Conservation (phyloP, 2,113 vertebrate species). For the Telmatochromis sp. region DNA sequence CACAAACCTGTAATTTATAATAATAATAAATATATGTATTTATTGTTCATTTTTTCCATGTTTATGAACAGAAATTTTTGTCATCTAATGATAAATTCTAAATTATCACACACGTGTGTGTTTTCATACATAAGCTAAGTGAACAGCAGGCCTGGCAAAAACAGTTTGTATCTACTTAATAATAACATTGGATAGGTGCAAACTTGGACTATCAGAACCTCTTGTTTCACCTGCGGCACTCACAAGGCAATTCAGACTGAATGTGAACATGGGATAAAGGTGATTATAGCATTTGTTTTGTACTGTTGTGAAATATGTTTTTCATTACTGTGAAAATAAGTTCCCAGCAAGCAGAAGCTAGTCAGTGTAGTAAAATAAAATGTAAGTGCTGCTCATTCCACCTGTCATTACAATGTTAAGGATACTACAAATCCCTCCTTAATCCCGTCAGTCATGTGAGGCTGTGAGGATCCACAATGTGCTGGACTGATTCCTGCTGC, state of each 20-base stretch:
- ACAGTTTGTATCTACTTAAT: background rate
- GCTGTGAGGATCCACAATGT: conserved; percentile 16
- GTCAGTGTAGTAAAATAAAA: background rate
- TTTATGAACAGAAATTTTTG: background rate
- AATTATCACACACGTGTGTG: background rate
- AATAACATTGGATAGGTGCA: background rate
- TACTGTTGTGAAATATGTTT: background rate
- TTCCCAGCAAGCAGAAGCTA: background rate
- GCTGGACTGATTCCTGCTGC: conserved; percentile 5
- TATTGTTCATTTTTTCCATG: background rate
- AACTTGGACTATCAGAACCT: background rate
- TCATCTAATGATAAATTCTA: background rate
- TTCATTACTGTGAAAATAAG: background rate
- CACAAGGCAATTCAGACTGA: background rate
- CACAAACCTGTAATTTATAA: background rate
- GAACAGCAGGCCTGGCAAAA: background rate
- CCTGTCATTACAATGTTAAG: conserved; percentile 12
- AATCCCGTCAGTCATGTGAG: conserved; percentile 50
- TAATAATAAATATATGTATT: background rate
- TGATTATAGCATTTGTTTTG: background rate
- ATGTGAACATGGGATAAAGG: background rate
- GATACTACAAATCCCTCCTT: conserved; percentile 32
- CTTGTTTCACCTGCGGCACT: background rate
- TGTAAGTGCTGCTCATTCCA: background rate
- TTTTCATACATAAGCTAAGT: background rate